Evolutionary conservation across 2,888 invertebrate species (phyloP), one percentile per base, ranked within the genome.

Genomic region (Aspidiotus destructor): DNA sequence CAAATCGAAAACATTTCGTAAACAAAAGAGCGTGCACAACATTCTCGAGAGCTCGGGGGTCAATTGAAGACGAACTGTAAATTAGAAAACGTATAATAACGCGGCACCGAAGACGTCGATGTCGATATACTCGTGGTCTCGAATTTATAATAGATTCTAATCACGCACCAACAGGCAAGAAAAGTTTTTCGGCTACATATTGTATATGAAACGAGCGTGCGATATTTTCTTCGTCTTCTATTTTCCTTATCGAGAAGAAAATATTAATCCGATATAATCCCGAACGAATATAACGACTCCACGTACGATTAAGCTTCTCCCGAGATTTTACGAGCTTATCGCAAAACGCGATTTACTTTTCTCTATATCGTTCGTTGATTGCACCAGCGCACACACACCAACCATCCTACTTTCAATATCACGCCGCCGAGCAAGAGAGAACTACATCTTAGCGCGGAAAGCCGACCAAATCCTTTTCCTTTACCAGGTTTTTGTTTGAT

Each of bases 261-360:
- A 57, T 65, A 65, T 65, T 65, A 65, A 65, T 65, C 65, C 65
- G 44, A 65, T 65, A 57, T 65, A 65, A 65, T 65, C 58, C 65
- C 13, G 16, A 40, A 42, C 8, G 65, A 44, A 65, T 65, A 65
- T 58, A 65, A 65, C 65, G 65, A 65, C 65, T 65, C 65, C 65
- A 65, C 65, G 65, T 65, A 65, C 65, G 65, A 65, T 65, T 65
- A 65, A 65, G 57, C 55, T 57, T 65, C 42, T 58, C 44, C 65
- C 55, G 55, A 65, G 65, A 65, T 65, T 65, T 65, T 55, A 57
- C 48, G 16, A 65, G 65, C 65, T 65, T 65, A 65, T 65, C 65
- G 55, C 65, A 65, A 62, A 65, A 65, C 58, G 58, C 65, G 65
- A 57, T 65, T 64, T 28, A 28, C 28, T 28, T 28, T 28, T 28